Conservation (phyloP, 2,888 invertebrate genomes). For the Eupithecia subumbrata region DNA sequence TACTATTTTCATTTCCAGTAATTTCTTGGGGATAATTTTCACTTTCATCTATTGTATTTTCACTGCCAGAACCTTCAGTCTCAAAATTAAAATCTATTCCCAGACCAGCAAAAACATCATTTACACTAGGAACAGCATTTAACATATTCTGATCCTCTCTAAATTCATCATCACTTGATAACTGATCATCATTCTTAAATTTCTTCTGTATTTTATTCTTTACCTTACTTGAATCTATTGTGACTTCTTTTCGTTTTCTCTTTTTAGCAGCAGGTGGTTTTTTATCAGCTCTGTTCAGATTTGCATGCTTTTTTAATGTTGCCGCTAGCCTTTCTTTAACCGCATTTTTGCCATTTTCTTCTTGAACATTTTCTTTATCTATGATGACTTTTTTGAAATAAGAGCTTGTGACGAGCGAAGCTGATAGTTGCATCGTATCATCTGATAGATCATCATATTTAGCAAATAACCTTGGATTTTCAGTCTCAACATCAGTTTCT, state of each 20-base stretch:
- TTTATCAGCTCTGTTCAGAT: slow-evolving; percentile 62
- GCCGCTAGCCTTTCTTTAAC: slow-evolving; percentile 65
- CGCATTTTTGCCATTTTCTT: slow-evolving; percentile 43
- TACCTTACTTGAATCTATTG: slow-evolving; percentile 53
- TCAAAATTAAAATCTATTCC: slow-evolving; percentile 65
- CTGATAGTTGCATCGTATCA: slow-evolving; percentile 69
- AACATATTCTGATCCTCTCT: slow-evolving; percentile 49
- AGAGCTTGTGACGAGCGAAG: slow-evolving; percentile 76
- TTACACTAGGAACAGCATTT: slow-evolving; percentile 76
- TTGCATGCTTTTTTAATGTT: slow-evolving; percentile 73
- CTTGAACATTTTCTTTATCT: slow-evolving; percentile 44
- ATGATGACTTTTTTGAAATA: slow-evolving; percentile 66
- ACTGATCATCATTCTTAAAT: slow-evolving; percentile 47
- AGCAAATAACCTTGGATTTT: slow-evolving; percentile 59
- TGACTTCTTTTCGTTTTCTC: slow-evolving; percentile 66
- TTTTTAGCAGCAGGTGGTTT: slow-evolving; percentile 56
- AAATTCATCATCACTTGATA: slow-evolving; percentile 48
- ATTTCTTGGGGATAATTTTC: neutral
- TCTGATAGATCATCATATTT: slow-evolving; percentile 71
- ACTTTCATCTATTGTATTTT: neutral
- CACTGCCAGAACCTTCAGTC: slow-evolving; percentile 30
- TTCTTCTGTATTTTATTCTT: slow-evolving; percentile 53
- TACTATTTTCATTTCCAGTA: slow-evolving; percentile 17
- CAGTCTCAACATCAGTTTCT: slow-evolving; percentile 63
- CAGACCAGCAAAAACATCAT: slow-evolving; percentile 71